A percentile compares a stretch with the other conserved stretches of the same genome.
Conservation (phyloP, 1,140 invertebrate species). For the Dinothrombium tinctorium region DNA sequence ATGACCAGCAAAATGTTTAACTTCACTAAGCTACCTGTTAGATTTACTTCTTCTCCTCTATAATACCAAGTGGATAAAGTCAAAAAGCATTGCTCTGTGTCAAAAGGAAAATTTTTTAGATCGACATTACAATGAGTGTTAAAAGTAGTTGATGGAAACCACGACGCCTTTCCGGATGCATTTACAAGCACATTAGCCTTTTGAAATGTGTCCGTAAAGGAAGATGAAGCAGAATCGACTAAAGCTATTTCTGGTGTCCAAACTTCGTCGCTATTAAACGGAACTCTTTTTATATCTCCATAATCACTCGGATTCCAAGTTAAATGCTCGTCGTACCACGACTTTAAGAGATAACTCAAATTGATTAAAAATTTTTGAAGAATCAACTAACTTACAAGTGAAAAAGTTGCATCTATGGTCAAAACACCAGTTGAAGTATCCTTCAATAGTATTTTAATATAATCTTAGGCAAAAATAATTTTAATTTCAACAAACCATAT, state of each 20-base stretch:
- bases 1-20: neutral
- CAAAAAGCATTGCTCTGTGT: neutral
- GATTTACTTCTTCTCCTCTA: neutral
- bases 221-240: neutral
- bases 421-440: neutral
- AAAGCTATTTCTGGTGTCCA: neutral
- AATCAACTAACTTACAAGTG: neutral
- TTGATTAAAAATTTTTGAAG: too few species aligned
- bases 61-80: neutral
- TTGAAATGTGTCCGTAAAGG: neutral
- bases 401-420: neutral
- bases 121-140: neutral
- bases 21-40: neutral
- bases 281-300: neutral
- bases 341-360: neutral
- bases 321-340: neutral
- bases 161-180: neutral
- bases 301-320: neutral
- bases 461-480: neutral
- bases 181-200: neutral
- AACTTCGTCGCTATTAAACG: neutral
- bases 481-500: neutral
- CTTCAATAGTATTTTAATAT: neutral
- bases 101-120: neutral
- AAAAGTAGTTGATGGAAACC: neutral